phyloP scores from a whole-genome alignment of 2,888 invertebrate genomes.

The Pammene aurita region DNA sequence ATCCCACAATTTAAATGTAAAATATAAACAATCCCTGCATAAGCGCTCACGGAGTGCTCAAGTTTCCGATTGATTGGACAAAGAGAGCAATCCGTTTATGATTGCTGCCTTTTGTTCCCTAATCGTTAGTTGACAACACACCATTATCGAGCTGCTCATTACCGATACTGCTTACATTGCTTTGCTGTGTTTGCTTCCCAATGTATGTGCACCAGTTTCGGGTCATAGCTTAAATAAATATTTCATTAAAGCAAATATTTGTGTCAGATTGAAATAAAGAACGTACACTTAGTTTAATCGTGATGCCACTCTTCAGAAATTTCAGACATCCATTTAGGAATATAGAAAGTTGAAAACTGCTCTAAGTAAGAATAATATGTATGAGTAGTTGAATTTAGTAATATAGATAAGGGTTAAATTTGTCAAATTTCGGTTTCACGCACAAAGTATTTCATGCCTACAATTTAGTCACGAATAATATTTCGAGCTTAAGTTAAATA shows the following conservation, averaged over 20 bases:
- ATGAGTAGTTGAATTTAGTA: no score
- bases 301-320: background rate
- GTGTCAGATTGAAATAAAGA: background rate
- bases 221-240: background rate
- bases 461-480: no score
- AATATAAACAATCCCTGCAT: slow-evolving; percentile 12
- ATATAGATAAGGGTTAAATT: no score
- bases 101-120: slow-evolving; percentile 31
- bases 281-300: background rate
- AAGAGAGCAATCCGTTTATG: slow-evolving; percentile 29
- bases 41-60: background rate
- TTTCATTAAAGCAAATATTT: slow-evolving; percentile 6
- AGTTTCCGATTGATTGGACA: slow-evolving; percentile 33
- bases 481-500: no score
- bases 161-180: slow-evolving; percentile 6
- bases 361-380: no score
- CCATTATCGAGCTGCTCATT: slow-evolving; percentile 6
- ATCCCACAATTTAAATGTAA: background rate
- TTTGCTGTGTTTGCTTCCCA: background rate
- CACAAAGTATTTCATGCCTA: no score
- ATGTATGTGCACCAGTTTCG: background rate
- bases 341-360: no score
- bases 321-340: background rate
- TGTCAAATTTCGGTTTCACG: no score
- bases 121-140: slow-evolving; percentile 17